These are phyloP conservation scores for Protonibea diacanthus DNA, from an alignment of 2,797 vertebrate genomes.

Conservation along the genomic window DNA sequence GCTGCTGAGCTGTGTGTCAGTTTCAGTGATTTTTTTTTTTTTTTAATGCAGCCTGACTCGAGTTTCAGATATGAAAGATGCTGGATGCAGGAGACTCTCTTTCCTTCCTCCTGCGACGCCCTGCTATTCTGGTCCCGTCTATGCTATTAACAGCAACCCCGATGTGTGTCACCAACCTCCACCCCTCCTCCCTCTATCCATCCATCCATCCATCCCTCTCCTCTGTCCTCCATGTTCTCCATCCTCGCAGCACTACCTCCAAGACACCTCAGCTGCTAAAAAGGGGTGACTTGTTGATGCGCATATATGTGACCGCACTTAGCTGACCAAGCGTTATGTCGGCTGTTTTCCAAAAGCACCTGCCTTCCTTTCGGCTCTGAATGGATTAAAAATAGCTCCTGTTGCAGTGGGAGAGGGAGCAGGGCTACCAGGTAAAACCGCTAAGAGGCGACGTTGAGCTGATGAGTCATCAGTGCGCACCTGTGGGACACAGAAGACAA, in stretches of 20 bases:
- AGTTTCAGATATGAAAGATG: constrained; percentile 50
- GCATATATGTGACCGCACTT: background rate
- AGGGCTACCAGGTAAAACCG: constrained; percentile 32
- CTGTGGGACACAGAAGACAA: constrained; percentile 51
- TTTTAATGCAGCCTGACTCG: background rate
- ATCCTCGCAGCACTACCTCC: constrained; percentile 31
- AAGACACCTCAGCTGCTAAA: constrained; percentile 10
- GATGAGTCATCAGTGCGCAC: constrained; percentile 82
- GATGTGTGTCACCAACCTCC: constrained; percentile 86
- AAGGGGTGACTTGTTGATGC: constrained; percentile 8
- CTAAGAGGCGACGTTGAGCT: constrained; percentile 63
- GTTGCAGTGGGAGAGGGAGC: constrained; percentile 55
- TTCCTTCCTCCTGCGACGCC: constrained; percentile 68
- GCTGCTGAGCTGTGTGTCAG: background rate
- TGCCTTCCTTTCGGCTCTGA: constrained; percentile 39
- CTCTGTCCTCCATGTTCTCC: constrained; percentile 70
- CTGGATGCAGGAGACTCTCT: constrained; percentile 47
- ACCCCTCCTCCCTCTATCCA: constrained; percentile 57
- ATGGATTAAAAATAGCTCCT: constrained; percentile 66
- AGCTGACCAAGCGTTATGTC: constrained; percentile 4
- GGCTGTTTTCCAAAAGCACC: constrained; percentile 9
- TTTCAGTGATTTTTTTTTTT: background rate
- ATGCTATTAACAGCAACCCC: constrained; percentile 79
- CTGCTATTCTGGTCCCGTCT: constrained; percentile 80
- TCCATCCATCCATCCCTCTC: background rate